Evolutionary conservation across 2,113 vertebrate species (phyloP), one percentile per base, ranked within the genome.

Genomic region (Lepus europaeus): DNA sequence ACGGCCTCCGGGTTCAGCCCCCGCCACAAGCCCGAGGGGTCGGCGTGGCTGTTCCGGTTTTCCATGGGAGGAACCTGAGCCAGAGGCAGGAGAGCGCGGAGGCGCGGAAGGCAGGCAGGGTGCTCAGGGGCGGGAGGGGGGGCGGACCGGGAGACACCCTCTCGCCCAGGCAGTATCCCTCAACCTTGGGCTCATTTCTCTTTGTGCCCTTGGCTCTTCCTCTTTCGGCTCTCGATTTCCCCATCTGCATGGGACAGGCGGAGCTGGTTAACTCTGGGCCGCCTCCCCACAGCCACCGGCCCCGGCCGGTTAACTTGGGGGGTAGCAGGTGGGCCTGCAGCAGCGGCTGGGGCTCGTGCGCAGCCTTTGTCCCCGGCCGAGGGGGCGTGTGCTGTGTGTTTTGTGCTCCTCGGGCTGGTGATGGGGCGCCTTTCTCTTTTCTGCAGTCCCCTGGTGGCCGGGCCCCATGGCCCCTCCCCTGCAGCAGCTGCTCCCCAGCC

Each of bases 381-480:
- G 97, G 97, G 97, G 98, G 98, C 96, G 92, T 80, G 97, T 97
- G 98, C 97, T 98, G 97, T 97, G 95, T 84, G 97, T 97, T 98
- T 98, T 98, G 97, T 97, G 97, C 96, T 95, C 96, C 45, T 45
- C 45, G 1, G 45, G 45, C 45, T 45, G 45, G 45, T 45, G 45
- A 95, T 92, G 77, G 83, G 96, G 96, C 96, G 97, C 88, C 96
- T 98, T 98, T 98, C 93, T 98, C 88, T 80, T 63, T 95, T 85
- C 89, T 49, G n/a, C 20, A 93, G 94, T 96, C 89, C 94, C 89
- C 0, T 64, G 1, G 4, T 7, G 23, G 66, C 56, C 1, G 6
- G 74, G 74, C 69, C 70, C 56, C 20, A 4, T 45, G 10, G 6
- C 73, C 83, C 64, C 70, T 92, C 29, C 36, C 51, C 68, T 27